phyloP scores from a whole-genome alignment of 2,888 invertebrate species.

The Polydesmus complanatus region DNA sequence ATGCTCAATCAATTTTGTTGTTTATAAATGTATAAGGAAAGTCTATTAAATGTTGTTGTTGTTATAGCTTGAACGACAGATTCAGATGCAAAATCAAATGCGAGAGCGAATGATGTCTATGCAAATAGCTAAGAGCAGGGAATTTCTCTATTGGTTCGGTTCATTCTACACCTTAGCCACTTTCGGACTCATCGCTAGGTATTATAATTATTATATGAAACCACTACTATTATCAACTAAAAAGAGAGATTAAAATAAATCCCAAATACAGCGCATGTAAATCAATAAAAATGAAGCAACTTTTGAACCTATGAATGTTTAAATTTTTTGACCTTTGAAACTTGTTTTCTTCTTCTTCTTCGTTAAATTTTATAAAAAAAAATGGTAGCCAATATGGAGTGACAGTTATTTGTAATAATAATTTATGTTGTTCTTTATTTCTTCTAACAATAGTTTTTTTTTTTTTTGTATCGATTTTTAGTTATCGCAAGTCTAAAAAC shows the following conservation, averaged over 20 bases:
- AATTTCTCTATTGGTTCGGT: conserved; percentile 56
- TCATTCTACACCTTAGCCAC: conserved; percentile 49
- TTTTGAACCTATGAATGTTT: too few species aligned
- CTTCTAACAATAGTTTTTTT: too few species aligned
- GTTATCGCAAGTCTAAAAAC: conserved; percentile 47
- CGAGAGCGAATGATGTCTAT: conserved; percentile 57
- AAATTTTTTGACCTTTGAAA: too few species aligned
- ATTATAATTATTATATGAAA: conserved; percentile 14
- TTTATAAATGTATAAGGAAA: neutral
- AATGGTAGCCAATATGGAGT: too few species aligned
- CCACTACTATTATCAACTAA: neutral
- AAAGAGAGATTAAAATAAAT: neutral
- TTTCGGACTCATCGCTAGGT: conserved; percentile 33
- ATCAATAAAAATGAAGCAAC: too few species aligned
- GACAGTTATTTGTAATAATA: too few species aligned
- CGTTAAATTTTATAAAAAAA: too few species aligned
- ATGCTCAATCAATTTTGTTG: neutral
- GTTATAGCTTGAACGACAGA: conserved; percentile 55
- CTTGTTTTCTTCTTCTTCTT: too few species aligned
- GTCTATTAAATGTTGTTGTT: neutral
- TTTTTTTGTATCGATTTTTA: too few species aligned
- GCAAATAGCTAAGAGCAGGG: conserved; percentile 53
- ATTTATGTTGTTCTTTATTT: too few species aligned
- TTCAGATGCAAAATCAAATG: conserved; percentile 65
- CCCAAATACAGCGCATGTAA: too few species aligned